These are phyloP conservation scores for Balaenoptera acutorostrata DNA, from an alignment of 2,113 vertebrate genomes.

Conservation along the genomic window DNA sequence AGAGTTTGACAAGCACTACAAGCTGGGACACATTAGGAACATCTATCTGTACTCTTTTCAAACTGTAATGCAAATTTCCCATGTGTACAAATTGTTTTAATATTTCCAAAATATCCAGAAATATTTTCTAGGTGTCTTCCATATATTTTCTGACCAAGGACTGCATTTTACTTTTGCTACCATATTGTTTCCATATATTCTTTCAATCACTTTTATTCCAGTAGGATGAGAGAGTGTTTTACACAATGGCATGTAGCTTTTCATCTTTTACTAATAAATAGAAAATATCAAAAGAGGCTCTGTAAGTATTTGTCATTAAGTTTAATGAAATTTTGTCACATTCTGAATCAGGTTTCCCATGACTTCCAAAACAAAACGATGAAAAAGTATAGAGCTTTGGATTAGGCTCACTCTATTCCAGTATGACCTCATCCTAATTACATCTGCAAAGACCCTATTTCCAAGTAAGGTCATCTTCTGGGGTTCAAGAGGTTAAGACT, in stretches of 20 bases:
- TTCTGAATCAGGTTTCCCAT: neutral
- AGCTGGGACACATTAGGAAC: neutral
- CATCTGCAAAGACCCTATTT: neutral
- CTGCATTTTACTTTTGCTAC: neutral
- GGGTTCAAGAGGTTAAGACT: too few species aligned
- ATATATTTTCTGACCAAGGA: too few species aligned
- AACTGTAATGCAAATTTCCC: neutral
- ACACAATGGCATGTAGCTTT: neutral
- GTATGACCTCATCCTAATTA: neutral
- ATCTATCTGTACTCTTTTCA: neutral
- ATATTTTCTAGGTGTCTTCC: neutral
- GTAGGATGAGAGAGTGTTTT: neutral
- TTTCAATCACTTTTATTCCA: neutral
- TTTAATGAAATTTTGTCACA: neutral
- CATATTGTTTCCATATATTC: neutral
- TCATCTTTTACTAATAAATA: neutral
- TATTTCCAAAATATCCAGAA: neutral
- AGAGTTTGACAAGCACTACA: neutral
- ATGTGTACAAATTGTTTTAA: neutral
- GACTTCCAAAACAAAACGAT: neutral
- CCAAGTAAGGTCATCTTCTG: too few species aligned
- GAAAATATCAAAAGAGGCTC: neutral
- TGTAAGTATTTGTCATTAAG: neutral
- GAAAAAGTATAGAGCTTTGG: neutral
- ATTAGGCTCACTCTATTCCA: neutral